Conservation (phyloP, 2,797 vertebrate genomes). For the Chaetophractus vellerosus region DNA sequence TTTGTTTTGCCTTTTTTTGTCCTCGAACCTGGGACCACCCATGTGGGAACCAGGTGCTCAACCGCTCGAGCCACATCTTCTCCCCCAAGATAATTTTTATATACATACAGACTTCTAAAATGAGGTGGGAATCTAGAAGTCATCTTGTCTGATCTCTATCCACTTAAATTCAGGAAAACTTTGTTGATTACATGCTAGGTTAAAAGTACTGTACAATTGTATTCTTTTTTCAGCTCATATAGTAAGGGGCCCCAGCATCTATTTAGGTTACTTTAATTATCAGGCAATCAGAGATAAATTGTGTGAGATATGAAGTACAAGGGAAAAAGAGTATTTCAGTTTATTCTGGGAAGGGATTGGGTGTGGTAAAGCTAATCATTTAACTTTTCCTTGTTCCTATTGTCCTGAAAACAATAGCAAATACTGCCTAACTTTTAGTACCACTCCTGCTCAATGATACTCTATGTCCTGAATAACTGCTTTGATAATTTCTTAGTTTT, state of each 20-base stretch:
- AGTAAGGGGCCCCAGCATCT: background rate
- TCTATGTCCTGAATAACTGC: background rate
- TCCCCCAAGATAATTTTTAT: background rate
- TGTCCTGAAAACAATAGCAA: background rate
- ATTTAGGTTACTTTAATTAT: constrained; percentile 3
- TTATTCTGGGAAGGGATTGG: background rate
- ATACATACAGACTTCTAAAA: background rate
- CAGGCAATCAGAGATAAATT: background rate
- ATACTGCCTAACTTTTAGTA: background rate
- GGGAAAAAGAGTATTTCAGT: background rate
- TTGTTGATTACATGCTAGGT: background rate
- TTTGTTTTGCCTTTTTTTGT: no score
- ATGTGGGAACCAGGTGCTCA: no score
- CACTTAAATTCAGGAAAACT: constrained; percentile 38
- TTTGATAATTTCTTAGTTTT: background rate
- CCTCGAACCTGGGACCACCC: no score
- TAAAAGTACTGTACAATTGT: constrained; percentile 2
- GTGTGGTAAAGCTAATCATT: background rate
- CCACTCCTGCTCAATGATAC: background rate
- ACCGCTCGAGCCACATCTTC: no score
- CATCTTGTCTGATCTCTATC: background rate
- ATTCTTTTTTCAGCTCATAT: background rate
- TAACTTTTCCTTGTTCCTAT: background rate
- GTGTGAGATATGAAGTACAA: background rate
- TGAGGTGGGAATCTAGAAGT: background rate